Base-by-base conservation (phyloP, 2,113 vertebrate genomes). In the Myotis davidii region DNA sequence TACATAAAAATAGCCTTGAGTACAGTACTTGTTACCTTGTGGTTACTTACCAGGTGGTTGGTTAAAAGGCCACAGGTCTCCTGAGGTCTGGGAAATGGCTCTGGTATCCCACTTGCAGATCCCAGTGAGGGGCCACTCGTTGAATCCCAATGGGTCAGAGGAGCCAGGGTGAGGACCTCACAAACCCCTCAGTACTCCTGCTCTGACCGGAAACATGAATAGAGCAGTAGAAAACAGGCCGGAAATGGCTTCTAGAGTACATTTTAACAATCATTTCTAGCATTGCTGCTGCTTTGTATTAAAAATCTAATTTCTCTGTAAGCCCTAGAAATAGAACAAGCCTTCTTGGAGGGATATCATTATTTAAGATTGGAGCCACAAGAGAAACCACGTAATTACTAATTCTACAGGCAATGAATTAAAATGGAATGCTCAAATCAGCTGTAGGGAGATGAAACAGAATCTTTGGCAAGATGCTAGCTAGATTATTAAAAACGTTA, bases 291-390 rank as follows among this genome's bases (percentile, higher is more conserved):
- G 37, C 81, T 96, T 96, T 54, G 50, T 83, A 50, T 94, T 90
- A 76, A 94, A 95, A 95, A 85, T 54, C 2, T 72, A 92, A 85
- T 85, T 94, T 90, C 65, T 95, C 56, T 83, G 76, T 90, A 92
- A 93, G 25, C 4, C 6, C 59, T 85, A 84, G 91, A 95, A 94
- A 92, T 90, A 95, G 54, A 94, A 92, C 21, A 87, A 78, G 11
- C 0, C 32, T 97, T 96, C 76, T 87, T 94, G 89, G 61, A 95
- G 16, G 61, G 67, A 42, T 88, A 82, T 90, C 32, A 85, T 94
- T 96, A 94, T 92, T 97, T 96, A 90, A 94, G 77, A 93, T 85
- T 92, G 72, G 20, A 95, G 42, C 92, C 85, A 92, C 82, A 76
- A 74, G 87, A 94, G 85, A 95, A 94, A 81, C 84, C 67, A 81